Evolutionary conservation across 2,797 vertebrate genomes (phyloP).

Genomic region (Falco naumanni): DNA sequence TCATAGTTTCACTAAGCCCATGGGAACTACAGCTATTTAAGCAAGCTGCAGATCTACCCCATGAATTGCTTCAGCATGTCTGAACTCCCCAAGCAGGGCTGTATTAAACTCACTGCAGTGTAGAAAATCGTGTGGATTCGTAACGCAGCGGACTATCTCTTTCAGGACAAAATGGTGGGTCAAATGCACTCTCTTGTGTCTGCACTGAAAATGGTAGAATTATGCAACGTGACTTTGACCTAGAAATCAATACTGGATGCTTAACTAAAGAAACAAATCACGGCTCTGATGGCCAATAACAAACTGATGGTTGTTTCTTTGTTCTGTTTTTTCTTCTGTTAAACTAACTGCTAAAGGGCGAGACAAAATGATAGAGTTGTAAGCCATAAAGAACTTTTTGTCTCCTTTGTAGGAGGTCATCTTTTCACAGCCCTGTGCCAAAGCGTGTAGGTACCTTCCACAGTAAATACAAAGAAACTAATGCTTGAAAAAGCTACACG

Average conservation of each 20-base stretch:
- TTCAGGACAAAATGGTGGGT: background rate
- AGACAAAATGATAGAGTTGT: slow-evolving; percentile 7
- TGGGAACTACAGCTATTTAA: background rate
- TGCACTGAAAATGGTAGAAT: background rate
- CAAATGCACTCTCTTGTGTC: background rate
- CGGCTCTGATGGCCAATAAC: slow-evolving; percentile 6
- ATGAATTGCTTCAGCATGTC: slow-evolving; percentile 14
- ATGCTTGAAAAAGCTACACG: background rate
- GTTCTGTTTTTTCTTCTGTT: slow-evolving; percentile 32
- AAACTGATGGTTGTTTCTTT: slow-evolving; percentile 26
- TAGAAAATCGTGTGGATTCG: background rate
- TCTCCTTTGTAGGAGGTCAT: slow-evolving; percentile 28
- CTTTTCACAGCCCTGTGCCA: slow-evolving; percentile 29
- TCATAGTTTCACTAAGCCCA: background rate
- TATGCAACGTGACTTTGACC: slow-evolving; percentile 22
- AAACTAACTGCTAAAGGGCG: slow-evolving; percentile 27
- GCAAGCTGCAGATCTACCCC: slow-evolving; percentile 21
- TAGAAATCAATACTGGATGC: slow-evolving; percentile 26
- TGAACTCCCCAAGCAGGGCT: background rate
- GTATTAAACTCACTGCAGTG: background rate
- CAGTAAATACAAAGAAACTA: background rate
- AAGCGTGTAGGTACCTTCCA: background rate
- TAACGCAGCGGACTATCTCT: background rate
- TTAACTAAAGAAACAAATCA: slow-evolving; percentile 49
- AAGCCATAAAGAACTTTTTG: slow-evolving; percentile 30